Base-by-base conservation (phyloP, 2,888 invertebrate genomes). In the Thymelicus acteon region DNA sequence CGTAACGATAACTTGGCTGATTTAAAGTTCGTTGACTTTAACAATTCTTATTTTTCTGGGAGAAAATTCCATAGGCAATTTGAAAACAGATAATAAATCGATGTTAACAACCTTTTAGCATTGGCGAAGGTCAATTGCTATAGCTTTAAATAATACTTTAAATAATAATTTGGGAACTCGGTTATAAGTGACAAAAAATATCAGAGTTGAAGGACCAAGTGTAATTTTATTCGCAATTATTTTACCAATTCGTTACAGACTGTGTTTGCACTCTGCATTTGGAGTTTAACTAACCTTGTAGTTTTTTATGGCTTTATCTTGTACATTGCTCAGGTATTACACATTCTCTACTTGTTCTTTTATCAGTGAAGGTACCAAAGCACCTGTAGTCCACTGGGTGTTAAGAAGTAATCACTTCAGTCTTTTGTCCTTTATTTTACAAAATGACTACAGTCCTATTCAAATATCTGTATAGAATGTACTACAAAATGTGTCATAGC, bases 31-130 rank as follows among this genome's bases (percentile, higher is more conserved):
- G 31, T 49, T 49, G 48, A 49, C 37, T 48, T 37, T 49, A 63
- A 31, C 62, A n/a, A 63, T n/a, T 37, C 15, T 62, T 47, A 31
- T 62, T 47, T 62, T 47, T 12, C 7, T 62, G 19, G 13, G n/a
- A 63, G 44, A 61, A 15, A 44, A 13, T 48, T 63, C 49, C 31
- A 49, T 63, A 63, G 37, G 48, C 49, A 49, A 12, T n/a, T 31
- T 37, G 49, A 63, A 58, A 63, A 24, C 48, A 49, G 62, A 62
- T 49, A 63, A 62, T n/a, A 48, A 47, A 24, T 37, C 37, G 62
- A 37, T 63, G 62, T 63, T 48, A 63, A 49, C 37, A 31, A 63
- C 48, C 48, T 48, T 7, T 49, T 63, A 63, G 49, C 62, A 63
- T 63, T 63, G 62, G 10, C n/a, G 62, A 44, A 54, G 64, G 64